These are phyloP conservation scores for Scrobipalpa costella DNA, from an alignment of 2,888 invertebrate genomes.

Conservation along the genomic window DNA sequence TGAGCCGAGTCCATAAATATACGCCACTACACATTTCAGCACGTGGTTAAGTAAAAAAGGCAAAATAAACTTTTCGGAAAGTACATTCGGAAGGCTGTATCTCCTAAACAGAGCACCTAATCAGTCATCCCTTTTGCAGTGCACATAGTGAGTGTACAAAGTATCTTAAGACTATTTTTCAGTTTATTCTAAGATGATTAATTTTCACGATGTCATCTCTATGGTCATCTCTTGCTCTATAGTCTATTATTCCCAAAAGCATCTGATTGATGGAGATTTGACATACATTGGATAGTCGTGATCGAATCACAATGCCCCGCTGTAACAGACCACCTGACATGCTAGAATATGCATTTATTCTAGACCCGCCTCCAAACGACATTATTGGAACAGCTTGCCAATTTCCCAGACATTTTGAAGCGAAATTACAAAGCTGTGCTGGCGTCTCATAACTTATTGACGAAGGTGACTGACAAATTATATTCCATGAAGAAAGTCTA, in stretches of 20 bases:
- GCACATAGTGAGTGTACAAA: no score
- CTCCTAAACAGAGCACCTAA: no score
- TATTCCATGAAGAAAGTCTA: slow-evolving; percentile 7
- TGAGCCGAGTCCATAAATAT: no score
- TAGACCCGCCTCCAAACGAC: background rate
- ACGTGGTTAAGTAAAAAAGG: no score
- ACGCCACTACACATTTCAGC: no score
- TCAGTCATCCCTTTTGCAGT: no score
- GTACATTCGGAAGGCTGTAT: no score
- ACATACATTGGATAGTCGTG: background rate
- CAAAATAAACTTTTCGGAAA: no score
- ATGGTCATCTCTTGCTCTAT: no score
- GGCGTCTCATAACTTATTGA: slow-evolving; percentile 40
- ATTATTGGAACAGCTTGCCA: slow-evolving; percentile 6
- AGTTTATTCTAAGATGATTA: no score
- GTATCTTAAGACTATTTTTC: no score
- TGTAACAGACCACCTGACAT: background rate
- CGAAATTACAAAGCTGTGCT: slow-evolving; percentile 35
- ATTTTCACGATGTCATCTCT: no score
- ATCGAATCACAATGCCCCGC: background rate
- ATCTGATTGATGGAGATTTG: background rate
- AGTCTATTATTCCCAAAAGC: background rate
- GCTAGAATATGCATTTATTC: background rate
- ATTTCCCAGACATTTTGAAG: slow-evolving; percentile 22
- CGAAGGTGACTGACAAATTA: slow-evolving; percentile 19